These are phyloP conservation scores for Lutjanus campechanus DNA, from an alignment of 2,797 vertebrate genomes.

Conservation along the genomic window DNA sequence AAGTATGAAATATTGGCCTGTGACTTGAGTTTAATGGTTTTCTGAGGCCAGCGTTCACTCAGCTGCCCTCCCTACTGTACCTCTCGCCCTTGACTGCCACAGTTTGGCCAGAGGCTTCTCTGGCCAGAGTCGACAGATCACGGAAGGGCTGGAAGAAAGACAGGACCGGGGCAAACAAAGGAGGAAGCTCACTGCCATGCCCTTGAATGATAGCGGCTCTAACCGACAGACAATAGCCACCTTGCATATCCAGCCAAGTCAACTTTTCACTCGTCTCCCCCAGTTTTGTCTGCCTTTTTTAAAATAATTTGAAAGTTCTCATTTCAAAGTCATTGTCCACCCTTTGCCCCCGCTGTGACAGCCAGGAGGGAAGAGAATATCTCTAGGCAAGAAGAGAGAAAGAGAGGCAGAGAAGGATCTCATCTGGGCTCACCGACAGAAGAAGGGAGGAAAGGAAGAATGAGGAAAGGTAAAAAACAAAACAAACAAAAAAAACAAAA, in stretches of 20 bases:
- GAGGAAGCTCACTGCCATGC: conserved; percentile 62
- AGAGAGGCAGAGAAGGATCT: conserved; percentile 55
- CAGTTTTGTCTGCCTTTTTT: conserved; percentile 43
- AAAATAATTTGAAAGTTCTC: conserved; percentile 60
- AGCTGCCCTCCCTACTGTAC: conserved; percentile 41
- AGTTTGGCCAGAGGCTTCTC: conserved; percentile 63
- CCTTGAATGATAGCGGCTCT: conserved; percentile 72
- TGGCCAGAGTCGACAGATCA: conserved; percentile 68
- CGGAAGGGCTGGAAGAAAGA: conserved; percentile 70
- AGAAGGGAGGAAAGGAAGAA: conserved; percentile 48
- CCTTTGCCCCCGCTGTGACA: conserved; percentile 62
- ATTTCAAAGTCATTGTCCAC: conserved; percentile 62
- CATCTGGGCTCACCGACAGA: conserved; percentile 50
- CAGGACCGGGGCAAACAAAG: conserved; percentile 68
- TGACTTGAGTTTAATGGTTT: background rate
- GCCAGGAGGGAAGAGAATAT: conserved; percentile 49
- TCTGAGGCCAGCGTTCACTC: conserved; percentile 21
- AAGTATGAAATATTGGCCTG: background rate
- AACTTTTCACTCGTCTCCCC: conserved; percentile 55
- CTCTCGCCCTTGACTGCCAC: conserved; percentile 66
- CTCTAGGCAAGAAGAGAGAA: conserved; percentile 55
- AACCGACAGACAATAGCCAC: conserved; percentile 61
- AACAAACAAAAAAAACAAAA: background rate
- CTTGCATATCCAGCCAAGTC: conserved; percentile 55
- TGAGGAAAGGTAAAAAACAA: conserved; percentile 5